Evolutionary conservation across 2,797 vertebrate species (phyloP), one percentile per base, ranked within the genome.

Genomic region (Sphaeramia orbicularis): DNA sequence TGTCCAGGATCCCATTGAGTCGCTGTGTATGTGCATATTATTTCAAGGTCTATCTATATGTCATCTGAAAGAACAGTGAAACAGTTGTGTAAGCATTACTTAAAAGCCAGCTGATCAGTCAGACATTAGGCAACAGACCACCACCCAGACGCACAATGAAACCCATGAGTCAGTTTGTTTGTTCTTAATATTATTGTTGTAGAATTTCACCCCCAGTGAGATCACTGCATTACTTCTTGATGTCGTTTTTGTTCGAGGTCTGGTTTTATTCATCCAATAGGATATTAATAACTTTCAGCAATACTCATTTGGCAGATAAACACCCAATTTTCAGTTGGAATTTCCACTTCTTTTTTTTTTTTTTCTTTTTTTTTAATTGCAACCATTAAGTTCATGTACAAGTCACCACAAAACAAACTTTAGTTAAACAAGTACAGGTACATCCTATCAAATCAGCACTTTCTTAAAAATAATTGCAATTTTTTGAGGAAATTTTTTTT

Each of bases 1-100:
- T 56, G 81, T 83, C 63, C 76, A 82, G 72, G 40, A 85, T 66
- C 77, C 48, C 57, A 47, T 7, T 70, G 67, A 81, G 59, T 40
- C 58, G 10, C 16, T 45, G 32, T 67, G 55, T 27, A 59, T 53
- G n/a, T 52, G 43, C 56, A 27, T 36, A 24, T 40, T 16, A 36
- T 51, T 44, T 45, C 18, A 41, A 9, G 36, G 6, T 45, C 18
- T 16, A 4, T 32, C 36, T 58, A 13, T 32, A 19, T 3, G 7
- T 30, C 27, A 30, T 30, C 27, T 60, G 14, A 49, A 48, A 68
- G 66, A 15, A 18, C 4, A 15, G 2, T 51, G 37, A 13, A 80
- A 64, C 41, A 74, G 66, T 14, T 55, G 36, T 47, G 41, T 58
- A 55, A 59, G 52, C 43, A 53, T 1, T 36, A 44, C 24, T 61